Conservation (phyloP, 2,888 invertebrate species). For the Lithophane leautieri region DNA sequence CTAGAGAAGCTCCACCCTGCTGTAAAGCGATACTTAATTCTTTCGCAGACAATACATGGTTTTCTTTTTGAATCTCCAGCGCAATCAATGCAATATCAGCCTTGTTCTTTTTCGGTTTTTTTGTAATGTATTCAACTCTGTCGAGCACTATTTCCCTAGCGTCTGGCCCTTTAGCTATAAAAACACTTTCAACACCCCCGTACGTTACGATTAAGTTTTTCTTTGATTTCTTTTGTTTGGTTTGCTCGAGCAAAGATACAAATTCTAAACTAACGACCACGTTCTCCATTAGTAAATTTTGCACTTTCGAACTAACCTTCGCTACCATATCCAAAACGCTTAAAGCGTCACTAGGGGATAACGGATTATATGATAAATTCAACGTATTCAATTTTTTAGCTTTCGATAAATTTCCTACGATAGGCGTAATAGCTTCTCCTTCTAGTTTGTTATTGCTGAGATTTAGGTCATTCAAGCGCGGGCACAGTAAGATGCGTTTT, state of each 20-base stretch:
- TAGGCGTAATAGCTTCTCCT: constrained; percentile 69
- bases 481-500: constrained; percentile 69
- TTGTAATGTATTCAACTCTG: constrained; percentile 76
- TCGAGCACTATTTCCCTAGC: constrained; percentile 76
- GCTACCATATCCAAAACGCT: constrained; percentile 72
- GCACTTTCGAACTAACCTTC: constrained; percentile 69
- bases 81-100: constrained; percentile 76
- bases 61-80: constrained; percentile 73
- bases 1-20: constrained; percentile 67
- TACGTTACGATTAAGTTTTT: constrained; percentile 72
- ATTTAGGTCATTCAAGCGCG: constrained; percentile 72
- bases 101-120: constrained; percentile 70
- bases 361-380: constrained; percentile 79
- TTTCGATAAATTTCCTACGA: constrained; percentile 65
- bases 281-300: constrained; percentile 76
- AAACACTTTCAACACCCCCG: constrained; percentile 70
- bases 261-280: constrained; percentile 73
- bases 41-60: constrained; percentile 67
- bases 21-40: constrained; percentile 67
- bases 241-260: constrained; percentile 63
- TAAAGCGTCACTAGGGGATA: constrained; percentile 75
- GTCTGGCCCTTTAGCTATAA: constrained; percentile 68
- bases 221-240: constrained; percentile 70
- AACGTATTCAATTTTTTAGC: constrained; percentile 76
- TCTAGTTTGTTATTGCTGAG: constrained; percentile 78